Evolutionary conservation across 2,888 invertebrate genomes (phyloP).

Genomic region (Apamea epomidion): DNA sequence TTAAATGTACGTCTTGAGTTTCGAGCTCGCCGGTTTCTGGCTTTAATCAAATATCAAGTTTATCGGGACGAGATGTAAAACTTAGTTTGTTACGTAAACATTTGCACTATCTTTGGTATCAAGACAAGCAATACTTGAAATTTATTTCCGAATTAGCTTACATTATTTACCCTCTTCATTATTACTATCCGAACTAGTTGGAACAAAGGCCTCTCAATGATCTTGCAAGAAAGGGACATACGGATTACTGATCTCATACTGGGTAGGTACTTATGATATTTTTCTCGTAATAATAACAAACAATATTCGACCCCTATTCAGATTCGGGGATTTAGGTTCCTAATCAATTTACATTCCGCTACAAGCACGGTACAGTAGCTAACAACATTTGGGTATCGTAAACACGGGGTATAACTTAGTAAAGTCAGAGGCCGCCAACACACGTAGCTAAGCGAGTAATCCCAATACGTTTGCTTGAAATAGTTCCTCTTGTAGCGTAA

Average conservation of each 20-base stretch:
- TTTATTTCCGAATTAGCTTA: constrained; percentile 4
- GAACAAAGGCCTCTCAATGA: background rate
- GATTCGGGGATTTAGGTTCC: constrained; percentile 27
- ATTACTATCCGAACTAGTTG: background rate
- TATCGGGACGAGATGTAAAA: constrained; percentile 31
- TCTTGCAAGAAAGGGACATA: background rate
- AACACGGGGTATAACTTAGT: constrained; percentile 54
- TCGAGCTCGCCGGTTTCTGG: constrained; percentile 24
- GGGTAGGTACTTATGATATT: background rate
- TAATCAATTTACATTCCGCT: constrained; percentile 42
- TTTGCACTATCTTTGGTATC: constrained; percentile 35
- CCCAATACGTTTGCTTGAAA: constrained; percentile 59
- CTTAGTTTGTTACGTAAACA: constrained; percentile 42
- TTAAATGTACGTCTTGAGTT: constrained; percentile 42
- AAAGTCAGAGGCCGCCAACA: constrained; percentile 45
- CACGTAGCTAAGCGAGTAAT: constrained; percentile 56
- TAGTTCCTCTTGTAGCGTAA: constrained; percentile 47
- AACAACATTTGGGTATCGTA: constrained; percentile 57
- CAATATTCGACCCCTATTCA: constrained; percentile 21
- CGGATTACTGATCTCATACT: background rate
- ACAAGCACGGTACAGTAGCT: constrained; percentile 36
- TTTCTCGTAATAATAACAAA: background rate
- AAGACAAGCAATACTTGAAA: constrained; percentile 26
- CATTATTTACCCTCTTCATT: constrained; percentile 15
- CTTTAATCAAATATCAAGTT: constrained; percentile 57